Conservation (phyloP, 2,888 invertebrate genomes). For the Cosmopolites sordidus region DNA sequence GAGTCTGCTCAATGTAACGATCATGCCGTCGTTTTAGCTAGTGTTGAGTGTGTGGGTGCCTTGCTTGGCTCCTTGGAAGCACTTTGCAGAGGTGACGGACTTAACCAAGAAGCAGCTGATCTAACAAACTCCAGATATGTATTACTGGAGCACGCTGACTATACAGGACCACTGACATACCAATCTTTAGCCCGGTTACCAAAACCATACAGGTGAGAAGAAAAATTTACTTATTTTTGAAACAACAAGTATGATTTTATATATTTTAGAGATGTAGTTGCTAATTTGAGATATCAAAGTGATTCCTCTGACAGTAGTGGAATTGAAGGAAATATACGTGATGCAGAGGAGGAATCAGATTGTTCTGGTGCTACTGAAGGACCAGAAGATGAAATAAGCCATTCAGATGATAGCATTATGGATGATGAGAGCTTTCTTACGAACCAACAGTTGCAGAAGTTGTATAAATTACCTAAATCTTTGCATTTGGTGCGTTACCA, state of each 20-base stretch:
- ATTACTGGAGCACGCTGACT: slow-evolving; percentile 69
- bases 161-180: slow-evolving; percentile 79
- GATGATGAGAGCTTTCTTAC: slow-evolving; percentile 69
- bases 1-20: slow-evolving; percentile 83
- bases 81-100: slow-evolving; percentile 69
- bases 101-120: slow-evolving; percentile 59
- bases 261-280: slow-evolving; percentile 61
- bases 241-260: background rate
- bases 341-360: slow-evolving; percentile 46
- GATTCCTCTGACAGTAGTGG: slow-evolving; percentile 57
- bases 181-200: slow-evolving; percentile 79
- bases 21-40: slow-evolving; percentile 70
- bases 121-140: slow-evolving; percentile 64
- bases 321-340: slow-evolving; percentile 48
- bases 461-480: slow-evolving; percentile 57
- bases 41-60: slow-evolving; percentile 79
- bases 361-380: slow-evolving; percentile 64
- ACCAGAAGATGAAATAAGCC: slow-evolving; percentile 61
- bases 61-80: slow-evolving; percentile 79
- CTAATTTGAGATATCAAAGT: slow-evolving; percentile 58
- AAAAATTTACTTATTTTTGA: too few species aligned
- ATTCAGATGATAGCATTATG: slow-evolving; percentile 65
- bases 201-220: slow-evolving; percentile 71
- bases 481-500: slow-evolving; percentile 49
- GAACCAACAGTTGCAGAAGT: slow-evolving; percentile 48